phyloP scores from a whole-genome alignment of 1,140 invertebrate species.

The Heliconius eleuchia region DNA sequence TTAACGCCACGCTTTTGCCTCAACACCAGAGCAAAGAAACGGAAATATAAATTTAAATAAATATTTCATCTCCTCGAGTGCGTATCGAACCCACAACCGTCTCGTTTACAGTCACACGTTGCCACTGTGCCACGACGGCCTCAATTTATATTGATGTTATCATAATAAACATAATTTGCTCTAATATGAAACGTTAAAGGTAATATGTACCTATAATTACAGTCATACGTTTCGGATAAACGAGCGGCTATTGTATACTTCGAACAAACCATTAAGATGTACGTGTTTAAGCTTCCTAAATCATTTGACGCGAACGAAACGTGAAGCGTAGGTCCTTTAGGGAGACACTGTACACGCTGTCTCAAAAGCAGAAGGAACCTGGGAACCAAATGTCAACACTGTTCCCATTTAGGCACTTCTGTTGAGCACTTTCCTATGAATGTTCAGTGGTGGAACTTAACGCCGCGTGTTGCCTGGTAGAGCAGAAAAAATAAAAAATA shows the following conservation, averaged over 20 bases:
- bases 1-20: too few species aligned
- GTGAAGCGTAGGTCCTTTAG: constrained; percentile 22
- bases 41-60: not conserved
- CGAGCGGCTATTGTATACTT: constrained; percentile 20
- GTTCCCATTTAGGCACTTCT: too few species aligned
- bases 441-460: too few species aligned
- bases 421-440: too few species aligned
- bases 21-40: too few species aligned
- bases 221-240: constrained; percentile 8
- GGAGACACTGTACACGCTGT: not conserved
- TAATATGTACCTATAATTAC: not conserved
- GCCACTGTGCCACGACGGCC: not conserved
- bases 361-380: not conserved
- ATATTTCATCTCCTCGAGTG: not conserved
- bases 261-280: constrained; percentile 25
- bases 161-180: not conserved
- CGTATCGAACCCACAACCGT: too few species aligned
- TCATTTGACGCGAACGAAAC: constrained; percentile 8
- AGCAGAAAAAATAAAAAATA: too few species aligned
- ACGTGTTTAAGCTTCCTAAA: constrained; percentile 32
- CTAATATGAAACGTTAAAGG: constrained; percentile 1
- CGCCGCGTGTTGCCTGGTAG: too few species aligned
- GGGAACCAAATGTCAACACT: too few species aligned
- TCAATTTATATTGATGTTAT: not conserved
- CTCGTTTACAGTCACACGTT: too few species aligned